These are phyloP conservation scores for Rhabdophis nuchalis DNA, from an alignment of 2,797 vertebrate genomes.

Conservation along the genomic window DNA sequence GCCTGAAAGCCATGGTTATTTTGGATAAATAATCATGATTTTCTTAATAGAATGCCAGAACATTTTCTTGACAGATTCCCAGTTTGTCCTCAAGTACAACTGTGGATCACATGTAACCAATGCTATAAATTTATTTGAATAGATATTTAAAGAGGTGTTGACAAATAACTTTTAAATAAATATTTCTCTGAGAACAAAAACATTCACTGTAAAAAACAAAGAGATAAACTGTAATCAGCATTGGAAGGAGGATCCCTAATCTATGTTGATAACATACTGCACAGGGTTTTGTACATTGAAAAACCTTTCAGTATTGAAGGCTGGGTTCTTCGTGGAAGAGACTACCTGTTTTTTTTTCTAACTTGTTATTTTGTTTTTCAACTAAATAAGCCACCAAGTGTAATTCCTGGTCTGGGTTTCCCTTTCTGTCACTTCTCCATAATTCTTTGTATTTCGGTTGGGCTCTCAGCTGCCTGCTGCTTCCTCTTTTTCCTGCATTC, in stretches of 20 bases:
- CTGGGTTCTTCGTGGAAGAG: slow-evolving; percentile 19
- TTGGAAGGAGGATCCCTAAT: background rate
- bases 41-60: background rate
- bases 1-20: background rate
- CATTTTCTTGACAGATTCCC: background rate
- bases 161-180: background rate
- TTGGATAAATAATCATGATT: background rate
- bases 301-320: background rate
- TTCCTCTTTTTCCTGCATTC: slow-evolving; percentile 96
- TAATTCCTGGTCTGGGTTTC: slow-evolving; percentile 90
- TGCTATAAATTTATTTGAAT: background rate
- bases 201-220: background rate
- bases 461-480: slow-evolving; percentile 76
- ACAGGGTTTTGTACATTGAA: background rate
- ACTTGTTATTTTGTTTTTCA: slow-evolving; percentile 13
- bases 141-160: background rate
- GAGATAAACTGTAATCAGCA: background rate
- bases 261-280: background rate
- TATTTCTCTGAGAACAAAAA: background rate
- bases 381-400: slow-evolving; percentile 52
- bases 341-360: background rate
- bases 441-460: slow-evolving; percentile 90
- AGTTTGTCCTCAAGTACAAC: background rate
- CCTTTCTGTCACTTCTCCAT: slow-evolving; percentile 99
- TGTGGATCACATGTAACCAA: background rate